Conservation (phyloP, 2,113 vertebrate species). For the Siniperca chuatsi region DNA sequence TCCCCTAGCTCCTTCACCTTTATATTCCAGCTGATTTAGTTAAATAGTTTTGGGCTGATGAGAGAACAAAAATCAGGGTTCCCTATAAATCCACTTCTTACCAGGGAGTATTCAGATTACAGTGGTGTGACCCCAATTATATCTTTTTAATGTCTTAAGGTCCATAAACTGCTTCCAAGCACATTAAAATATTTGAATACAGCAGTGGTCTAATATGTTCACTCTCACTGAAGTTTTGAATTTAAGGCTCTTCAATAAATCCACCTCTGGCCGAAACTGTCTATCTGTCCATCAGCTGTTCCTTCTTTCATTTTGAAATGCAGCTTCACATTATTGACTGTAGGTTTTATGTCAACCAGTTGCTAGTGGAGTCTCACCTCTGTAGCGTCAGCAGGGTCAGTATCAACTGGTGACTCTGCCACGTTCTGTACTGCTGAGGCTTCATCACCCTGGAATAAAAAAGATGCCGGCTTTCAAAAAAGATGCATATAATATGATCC, state of each 20-base stretch:
- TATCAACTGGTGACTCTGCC: slow-evolving; percentile 69
- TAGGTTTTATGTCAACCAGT: not conserved
- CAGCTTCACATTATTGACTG: not conserved
- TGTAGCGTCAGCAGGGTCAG: slow-evolving; percentile 57
- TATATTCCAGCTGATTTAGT: not conserved
- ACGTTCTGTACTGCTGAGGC: slow-evolving; percentile 32
- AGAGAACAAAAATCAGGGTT: not conserved
- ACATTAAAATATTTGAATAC: not conserved
- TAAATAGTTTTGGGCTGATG: not conserved
- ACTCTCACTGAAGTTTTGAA: not conserved
- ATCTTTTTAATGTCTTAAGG: not conserved
- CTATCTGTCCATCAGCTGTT: not conserved
- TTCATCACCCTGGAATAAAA: slow-evolving; percentile 70
- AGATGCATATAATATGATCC: not conserved
- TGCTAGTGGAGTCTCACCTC: slow-evolving; percentile 59
- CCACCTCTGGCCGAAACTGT: not conserved
- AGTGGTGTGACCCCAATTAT: not conserved
- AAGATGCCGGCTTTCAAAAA: no score
- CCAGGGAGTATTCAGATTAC: not conserved
- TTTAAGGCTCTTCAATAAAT: not conserved
- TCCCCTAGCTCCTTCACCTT: not conserved
- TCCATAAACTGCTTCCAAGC: not conserved
- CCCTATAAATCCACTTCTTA: not conserved
- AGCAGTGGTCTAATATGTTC: not conserved
- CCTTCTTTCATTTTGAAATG: not conserved